Base-by-base conservation (phyloP, 2,888 invertebrate genomes). In the Azorinus chamasolen region DNA sequence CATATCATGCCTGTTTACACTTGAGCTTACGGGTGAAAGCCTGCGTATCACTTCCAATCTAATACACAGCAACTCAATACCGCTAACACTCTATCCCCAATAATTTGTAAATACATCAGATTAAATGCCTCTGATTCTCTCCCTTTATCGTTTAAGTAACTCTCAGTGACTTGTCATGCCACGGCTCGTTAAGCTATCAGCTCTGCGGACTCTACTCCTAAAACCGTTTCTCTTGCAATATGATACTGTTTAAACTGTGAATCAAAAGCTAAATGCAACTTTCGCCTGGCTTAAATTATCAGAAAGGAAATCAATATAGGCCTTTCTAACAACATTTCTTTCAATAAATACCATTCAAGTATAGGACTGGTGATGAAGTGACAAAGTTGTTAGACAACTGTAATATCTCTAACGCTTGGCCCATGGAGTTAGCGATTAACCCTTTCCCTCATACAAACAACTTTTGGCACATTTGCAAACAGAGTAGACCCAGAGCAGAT, bases 301-400 rank as follows among this genome's bases (percentile, higher is more conserved):
- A 79, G 63, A 50, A 62, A 64, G 72, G 74, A 81, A 83, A 85
- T 85, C 84, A 85, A 85, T 85, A 85, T 59, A 61, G 53, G 54
- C 66, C 79, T 79, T 85, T 85, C 83, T 83, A 85, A 85, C 77
- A 78, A 75, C 74, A 74, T 83, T 79, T 83, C 83, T 85, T 75
- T 83, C 77, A 77, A 32, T 32, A 32, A 32, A 32, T 32, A 32
- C 32, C 32, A 32, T 32, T 32, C 32, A 32, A 6, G 32, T 32
- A 32, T 6, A 10, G 32, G 32, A 32, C 32, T 6, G 4, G 32
- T 32, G 32, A 32, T 32, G 32, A 32, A 32, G 32, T 32, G 32
- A 32, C 32, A 32, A 32, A 32, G 32, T 32, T 32, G 32, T 32
- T 32, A 32, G 32, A 32, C 32, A 32, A 32, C 32, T 4, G 32